These are phyloP conservation scores for Endomychus coccineus DNA, from an alignment of 2,888 invertebrate genomes.

Conservation along the genomic window DNA sequence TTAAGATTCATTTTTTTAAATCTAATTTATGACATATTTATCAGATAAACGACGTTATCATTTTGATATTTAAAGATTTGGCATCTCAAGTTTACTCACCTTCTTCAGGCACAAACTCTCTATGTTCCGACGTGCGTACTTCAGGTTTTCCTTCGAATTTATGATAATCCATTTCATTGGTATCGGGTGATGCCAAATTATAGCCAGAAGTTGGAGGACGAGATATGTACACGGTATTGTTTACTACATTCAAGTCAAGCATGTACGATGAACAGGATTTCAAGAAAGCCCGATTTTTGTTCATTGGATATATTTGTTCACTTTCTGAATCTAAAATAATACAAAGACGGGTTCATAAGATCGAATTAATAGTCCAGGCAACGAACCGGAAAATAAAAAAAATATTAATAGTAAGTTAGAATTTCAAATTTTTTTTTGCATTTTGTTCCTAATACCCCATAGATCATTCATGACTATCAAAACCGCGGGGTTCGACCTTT, in stretches of 20 bases:
- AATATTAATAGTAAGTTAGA: too few species aligned
- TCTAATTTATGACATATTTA: neutral
- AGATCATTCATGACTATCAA: too few species aligned
- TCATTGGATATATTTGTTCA: conserved; percentile 36
- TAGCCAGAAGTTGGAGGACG: conserved; percentile 38
- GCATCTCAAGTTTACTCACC: conserved; percentile 29
- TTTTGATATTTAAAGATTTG: too few species aligned
- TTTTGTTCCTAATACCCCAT: too few species aligned
- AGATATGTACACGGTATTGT: conserved; percentile 53
- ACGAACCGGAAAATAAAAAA: too few species aligned
- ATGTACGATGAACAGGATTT: conserved; percentile 50
- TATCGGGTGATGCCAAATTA: conserved; percentile 15
- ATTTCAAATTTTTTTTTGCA: too few species aligned
- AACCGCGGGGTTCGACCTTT: too few species aligned
- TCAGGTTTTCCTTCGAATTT: conserved; percentile 31
- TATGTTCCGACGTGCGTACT: conserved; percentile 44
- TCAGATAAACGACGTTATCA: too few species aligned
- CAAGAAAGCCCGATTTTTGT: conserved; percentile 34
- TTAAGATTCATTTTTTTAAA: neutral
- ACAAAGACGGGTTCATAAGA: too few species aligned
- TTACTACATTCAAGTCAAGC: conserved; percentile 56
- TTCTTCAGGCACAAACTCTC: conserved; percentile 40
- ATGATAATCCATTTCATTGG: conserved; percentile 6
- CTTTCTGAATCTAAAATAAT: conserved; percentile 42
- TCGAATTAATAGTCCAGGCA: too few species aligned